phyloP scores from a whole-genome alignment of 2,113 vertebrate species.

The Mesitornis unicolor region DNA sequence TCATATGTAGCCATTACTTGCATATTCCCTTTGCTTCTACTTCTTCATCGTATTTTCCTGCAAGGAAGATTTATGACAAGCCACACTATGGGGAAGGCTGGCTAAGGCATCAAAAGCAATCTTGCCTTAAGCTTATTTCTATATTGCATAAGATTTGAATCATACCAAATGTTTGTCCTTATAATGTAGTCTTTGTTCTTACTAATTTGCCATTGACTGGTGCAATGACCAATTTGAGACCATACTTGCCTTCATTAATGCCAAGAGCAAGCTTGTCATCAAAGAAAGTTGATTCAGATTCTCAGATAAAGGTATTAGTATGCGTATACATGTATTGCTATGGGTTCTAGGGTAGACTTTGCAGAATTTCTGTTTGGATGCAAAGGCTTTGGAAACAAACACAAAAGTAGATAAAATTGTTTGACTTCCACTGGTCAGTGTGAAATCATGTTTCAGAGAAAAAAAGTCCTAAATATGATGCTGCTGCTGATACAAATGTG shows the following conservation, averaged over 20 bases:
- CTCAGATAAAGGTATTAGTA: not conserved
- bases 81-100: slow-evolving; percentile 14
- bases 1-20: not conserved
- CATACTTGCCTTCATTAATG: not conserved
- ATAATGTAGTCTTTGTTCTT: slow-evolving; percentile 25
- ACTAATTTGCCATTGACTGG: not conserved
- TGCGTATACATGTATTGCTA: not conserved
- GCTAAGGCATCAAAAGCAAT: slow-evolving; percentile 2
- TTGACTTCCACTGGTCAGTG: not conserved
- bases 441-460: not conserved
- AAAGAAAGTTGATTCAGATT: not conserved
- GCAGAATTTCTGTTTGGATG: not conserved
- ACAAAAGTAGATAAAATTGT: not conserved
- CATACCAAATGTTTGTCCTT: not conserved
- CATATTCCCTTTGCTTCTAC: not conserved
- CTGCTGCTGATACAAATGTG: not conserved
- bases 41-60: not conserved
- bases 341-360: not conserved
- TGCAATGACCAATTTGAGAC: not conserved
- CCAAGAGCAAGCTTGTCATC: not conserved
- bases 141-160: slow-evolving; percentile 37
- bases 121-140: slow-evolving; percentile 36
- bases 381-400: not conserved
- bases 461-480: not conserved
- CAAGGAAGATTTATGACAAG: not conserved